Evolutionary conservation across 2,888 invertebrate species (phyloP).

Genomic region (Drosophila birchii): DNA sequence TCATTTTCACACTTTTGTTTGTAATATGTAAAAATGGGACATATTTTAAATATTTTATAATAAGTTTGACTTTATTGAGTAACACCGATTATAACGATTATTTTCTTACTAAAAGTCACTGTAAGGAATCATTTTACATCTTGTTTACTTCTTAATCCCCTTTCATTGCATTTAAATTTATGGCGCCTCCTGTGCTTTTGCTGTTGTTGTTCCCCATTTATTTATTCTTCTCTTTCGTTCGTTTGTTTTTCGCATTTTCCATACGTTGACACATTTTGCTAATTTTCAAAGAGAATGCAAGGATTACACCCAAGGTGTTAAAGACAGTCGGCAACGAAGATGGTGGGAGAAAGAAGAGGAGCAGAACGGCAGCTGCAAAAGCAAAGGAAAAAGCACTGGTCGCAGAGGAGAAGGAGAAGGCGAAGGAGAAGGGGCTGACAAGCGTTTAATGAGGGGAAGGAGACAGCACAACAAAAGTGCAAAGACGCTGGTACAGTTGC

Average conservation of each 20-base stretch:
- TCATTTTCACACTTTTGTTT: background rate
- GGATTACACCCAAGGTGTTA: conserved; percentile 39
- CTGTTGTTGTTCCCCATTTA: background rate
- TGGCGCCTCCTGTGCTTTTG: background rate
- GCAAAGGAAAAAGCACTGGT: conserved; percentile 29
- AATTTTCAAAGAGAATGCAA: conserved; percentile 7
- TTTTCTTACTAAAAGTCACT: background rate
- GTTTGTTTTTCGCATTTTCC: conserved; percentile 11
- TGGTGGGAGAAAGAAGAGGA: background rate
- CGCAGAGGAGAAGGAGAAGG: conserved; percentile 6
- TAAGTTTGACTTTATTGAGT: too few species aligned
- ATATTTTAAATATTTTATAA: too few species aligned
- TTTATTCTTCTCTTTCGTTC: background rate
- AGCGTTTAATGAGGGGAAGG: conserved; percentile 9
- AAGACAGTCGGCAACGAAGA: conserved; percentile 12
- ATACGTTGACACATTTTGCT: conserved; percentile 29
- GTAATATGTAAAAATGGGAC: background rate
- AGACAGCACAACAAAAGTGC: conserved; percentile 36
- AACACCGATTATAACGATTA: background rate
- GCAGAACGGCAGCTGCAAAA: conserved; percentile 39
- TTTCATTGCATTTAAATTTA: background rate
- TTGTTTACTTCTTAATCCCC: background rate
- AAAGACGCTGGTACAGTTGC: conserved; percentile 47
- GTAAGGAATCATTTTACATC: background rate
- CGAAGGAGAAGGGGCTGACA: conserved; percentile 15